Evolutionary conservation across 2,113 vertebrate species (phyloP), one percentile per base, ranked within the genome.

Genomic region (Glaucomys volans): DNA sequence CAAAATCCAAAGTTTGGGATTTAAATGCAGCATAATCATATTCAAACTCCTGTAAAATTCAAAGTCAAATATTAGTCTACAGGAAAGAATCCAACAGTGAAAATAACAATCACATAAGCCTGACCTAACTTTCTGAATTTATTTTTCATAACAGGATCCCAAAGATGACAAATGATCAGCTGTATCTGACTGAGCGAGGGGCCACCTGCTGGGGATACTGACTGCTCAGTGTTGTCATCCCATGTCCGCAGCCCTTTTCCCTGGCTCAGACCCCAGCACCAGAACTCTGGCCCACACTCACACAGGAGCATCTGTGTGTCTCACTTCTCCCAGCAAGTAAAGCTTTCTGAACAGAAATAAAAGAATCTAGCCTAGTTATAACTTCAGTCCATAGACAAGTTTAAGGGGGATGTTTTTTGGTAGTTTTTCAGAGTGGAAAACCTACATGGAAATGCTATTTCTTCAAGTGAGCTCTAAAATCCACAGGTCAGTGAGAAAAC

Each of bases 1-100:
- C 98, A 97, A 99, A 98, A 96, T 99, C 98, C 95, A 97, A 16
- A 69, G 97, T 98, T 98, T 98, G 98, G 66, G 94, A 91, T 97
- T 99, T 99, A 97, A 99, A 99, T 80, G 95, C 57, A 47, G 71
- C 69, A 95, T 98, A 99, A 88, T 99, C 90, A 11, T 95, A 95
- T 98, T 99, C 98, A 98, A 99, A 99, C 66, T 98, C 98, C 98
- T 99, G 28, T 74, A 96, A 97, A 37, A 37, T 64, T 37, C 7
- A 97, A 94, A 95, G 59, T 12, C 57, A 82, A 84, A 47, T 4
- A 40, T 89, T 44, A 72, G 59, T 91, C 82, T 69, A 76, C 1
- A 24, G 40, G 26, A 66, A 87, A 93, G 67, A 93, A 42, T 5
- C 4, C 42, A 86, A 18, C 7, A 40, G 24, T 40, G 72, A 80